Base-by-base conservation (phyloP, 2,888 invertebrate genomes). In the Pollenia amentaria region DNA sequence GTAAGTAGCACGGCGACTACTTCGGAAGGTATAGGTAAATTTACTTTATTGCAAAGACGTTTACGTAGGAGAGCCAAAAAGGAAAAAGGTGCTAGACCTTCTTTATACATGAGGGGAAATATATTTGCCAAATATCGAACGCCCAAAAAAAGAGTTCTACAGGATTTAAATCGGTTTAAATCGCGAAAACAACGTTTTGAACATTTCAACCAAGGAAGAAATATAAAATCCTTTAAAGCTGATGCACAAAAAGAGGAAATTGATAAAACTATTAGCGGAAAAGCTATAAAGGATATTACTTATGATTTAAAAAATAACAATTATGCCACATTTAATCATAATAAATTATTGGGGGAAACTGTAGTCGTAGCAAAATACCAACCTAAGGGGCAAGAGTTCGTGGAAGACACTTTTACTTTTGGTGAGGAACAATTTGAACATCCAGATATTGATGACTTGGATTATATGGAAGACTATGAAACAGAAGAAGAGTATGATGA, bases 81-180 rank as follows among this genome's bases (percentile, higher is more conserved):
- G 11, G 88, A 88, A 62, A 88, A 85, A 46, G 77, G 80, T 51
- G 6, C 89, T 53, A 70, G 89, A 62, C 60, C 89, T 42, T 77
- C 91, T 6, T 81, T 92, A 1, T 88, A 87, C 46, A 42, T 90
- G 46, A 87, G 90, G 14, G 90, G 91, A 7, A 89, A 89, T 72
- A 89, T 91, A 29, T 91, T 90, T 82, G 88, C 89, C 6, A 89
- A 89, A 21, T 87, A 88, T 76, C 89, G 89, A 2, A 89, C 89
- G 6, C 88, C 89, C 16, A 87, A 84, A 51, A 85, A 87, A 55
- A 76, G n/a, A 16, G 78, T 48, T 11, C 18, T 87, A 57, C 88
- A 88, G 18, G 90, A 91, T 46, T 60, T 88, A 16, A 84, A 88
- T 48, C 89, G 85, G 29, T 87, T 70, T 0, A 90, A 89, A 57